A percentile compares a stretch with the other conserved stretches of the same genome.
Conservation (phyloP, 2,888 invertebrate genomes). For the Acleris cristana region DNA sequence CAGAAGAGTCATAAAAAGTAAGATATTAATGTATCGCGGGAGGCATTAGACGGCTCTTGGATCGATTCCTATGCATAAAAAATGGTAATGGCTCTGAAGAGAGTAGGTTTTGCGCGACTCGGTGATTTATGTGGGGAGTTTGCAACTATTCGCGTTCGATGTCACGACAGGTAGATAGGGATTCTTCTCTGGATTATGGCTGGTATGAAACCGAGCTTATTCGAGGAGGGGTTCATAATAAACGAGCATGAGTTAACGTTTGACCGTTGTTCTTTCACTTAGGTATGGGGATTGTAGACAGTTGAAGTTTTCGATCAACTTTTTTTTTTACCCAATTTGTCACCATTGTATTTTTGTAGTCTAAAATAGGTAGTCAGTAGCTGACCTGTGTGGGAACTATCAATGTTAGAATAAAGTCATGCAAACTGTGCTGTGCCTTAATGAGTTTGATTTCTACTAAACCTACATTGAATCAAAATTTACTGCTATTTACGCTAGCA, state of each 20-base stretch:
- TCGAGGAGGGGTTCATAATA: not conserved
- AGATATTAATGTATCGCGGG: constrained; percentile 84
- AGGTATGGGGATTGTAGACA: no score
- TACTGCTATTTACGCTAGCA: no score
- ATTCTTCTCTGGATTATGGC: not conserved
- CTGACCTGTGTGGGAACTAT: no score
- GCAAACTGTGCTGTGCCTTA: no score
- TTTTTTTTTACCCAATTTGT: no score
- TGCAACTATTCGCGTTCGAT: constrained; percentile 69
- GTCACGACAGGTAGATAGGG: constrained; percentile 41
- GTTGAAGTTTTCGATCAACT: no score
- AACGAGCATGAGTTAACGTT: not conserved
- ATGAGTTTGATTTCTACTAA: no score
- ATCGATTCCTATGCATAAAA: constrained; percentile 84
- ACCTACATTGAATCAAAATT: no score
- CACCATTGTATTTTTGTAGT: no score
- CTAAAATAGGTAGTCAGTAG: no score
- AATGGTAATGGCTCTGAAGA: constrained; percentile 80
- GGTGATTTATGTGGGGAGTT: constrained; percentile 77
- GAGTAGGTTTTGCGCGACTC: constrained; percentile 67
- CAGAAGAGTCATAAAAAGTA: constrained; percentile 83
- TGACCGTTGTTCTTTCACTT: no score
- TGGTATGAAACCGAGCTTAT: not conserved
- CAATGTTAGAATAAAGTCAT: no score
- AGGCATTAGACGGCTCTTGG: constrained; percentile 80